Base-by-base conservation (phyloP, 2,888 invertebrate species). In the Plemyria rubiginata region DNA sequence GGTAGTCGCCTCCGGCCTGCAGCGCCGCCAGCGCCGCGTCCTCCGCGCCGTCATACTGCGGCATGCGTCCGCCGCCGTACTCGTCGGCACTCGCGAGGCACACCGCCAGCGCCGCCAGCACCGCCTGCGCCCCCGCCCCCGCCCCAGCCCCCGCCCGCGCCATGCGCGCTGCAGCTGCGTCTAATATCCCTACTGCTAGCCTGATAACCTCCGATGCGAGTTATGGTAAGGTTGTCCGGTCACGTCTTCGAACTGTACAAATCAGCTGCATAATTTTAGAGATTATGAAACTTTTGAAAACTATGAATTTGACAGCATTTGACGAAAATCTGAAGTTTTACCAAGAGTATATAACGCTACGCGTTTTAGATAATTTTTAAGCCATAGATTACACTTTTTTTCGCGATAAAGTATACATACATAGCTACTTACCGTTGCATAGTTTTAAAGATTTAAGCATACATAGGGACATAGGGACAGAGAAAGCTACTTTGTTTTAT, bases 41-140 rank as follows among this genome's bases (percentile, higher is more conserved):
- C 65, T 86, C 85, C 22, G 82, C 84, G 52, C 70, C 74, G 29
- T 71, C 85, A 70, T 90, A 90, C 56, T 80, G 81, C 8, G 90
- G 90, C 89, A 89, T 85, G 58, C 79, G 80, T 13, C 73, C 84
- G 40, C 80, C 85, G 7, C 79, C 76, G 74, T 90, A 90, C 66
- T 90, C 88, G 77, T 79, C 61, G 74, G 73, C 51, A 74, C 81
- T 46, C 71, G 70, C 72, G 55, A 73, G 72, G 46, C 74, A 74
- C 62, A 78, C 78, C 70, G 71, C 73, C 68, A 82, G 55, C 67
- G 76, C 73, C 70, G 80, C 64, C 68, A 22, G 3, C 22, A 22
- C 22, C 22, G 22, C 22, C n/a, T n/a, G n/a, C n/a, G n/a, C n/a
- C n/a, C n/a, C 78, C 70, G 71, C 73, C 68, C 82, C 54, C 66